Conservation (phyloP, 2,797 vertebrate species). For the Gallinago solitaria region DNA sequence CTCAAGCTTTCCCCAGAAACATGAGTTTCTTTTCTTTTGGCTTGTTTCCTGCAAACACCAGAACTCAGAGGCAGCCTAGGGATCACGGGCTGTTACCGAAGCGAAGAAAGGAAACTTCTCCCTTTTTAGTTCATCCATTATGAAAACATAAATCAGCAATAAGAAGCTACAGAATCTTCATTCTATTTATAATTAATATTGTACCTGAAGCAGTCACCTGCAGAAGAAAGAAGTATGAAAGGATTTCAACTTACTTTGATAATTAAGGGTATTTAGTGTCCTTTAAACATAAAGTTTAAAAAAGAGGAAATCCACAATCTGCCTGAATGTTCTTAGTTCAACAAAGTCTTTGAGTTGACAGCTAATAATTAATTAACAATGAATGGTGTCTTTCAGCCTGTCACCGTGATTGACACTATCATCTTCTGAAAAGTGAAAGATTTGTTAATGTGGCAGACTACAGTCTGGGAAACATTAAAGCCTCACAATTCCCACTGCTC, state of each 20-base stretch:
- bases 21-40: background rate
- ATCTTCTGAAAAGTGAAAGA: slow-evolving; percentile 73
- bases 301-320: slow-evolving; percentile 70
- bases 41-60: background rate
- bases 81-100: slow-evolving; percentile 11
- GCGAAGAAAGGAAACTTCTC: background rate
- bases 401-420: slow-evolving; percentile 75
- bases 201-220: slow-evolving; percentile 56
- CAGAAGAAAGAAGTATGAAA: slow-evolving; percentile 58
- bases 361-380: slow-evolving; percentile 82
- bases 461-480: slow-evolving; percentile 74
- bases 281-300: slow-evolving; percentile 72
- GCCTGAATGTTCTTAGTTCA: slow-evolving; percentile 69
- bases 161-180: slow-evolving; percentile 34
- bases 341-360: slow-evolving; percentile 73
- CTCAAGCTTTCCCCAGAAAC: background rate
- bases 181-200: slow-evolving; percentile 66
- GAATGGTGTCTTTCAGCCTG: slow-evolving; percentile 73
- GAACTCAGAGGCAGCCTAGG: background rate
- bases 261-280: slow-evolving; percentile 74
- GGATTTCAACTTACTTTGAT: slow-evolving; percentile 66
- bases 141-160: slow-evolving; percentile 54
- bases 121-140: slow-evolving; percentile 20
- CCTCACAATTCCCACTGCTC: slow-evolving; percentile 71
- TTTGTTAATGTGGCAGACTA: slow-evolving; percentile 74